Evolutionary conservation across 1,140 invertebrate species (phyloP), one percentile per base, ranked within the genome.

Genomic region (Polypedilum vanderplanki): DNA sequence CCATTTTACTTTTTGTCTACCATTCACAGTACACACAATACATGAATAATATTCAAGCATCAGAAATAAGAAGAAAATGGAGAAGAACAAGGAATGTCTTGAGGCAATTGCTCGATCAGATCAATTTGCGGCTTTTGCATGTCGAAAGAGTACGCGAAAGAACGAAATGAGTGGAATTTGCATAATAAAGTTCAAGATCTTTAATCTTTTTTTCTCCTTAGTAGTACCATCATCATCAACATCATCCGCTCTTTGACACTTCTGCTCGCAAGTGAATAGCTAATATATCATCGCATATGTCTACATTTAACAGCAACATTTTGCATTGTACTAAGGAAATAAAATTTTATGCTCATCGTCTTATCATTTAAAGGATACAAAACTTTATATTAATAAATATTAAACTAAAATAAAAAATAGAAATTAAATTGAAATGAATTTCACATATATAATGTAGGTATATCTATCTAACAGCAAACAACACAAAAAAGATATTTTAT

Each of bases 161-260:
- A 46, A 46, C 15, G 41, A 46, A 46, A 46, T 46, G 41, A 46
- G n/a, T 15, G n/a, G 64, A 67, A 67, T 67, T 67, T 67, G 64
- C 64, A 67, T 67, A 67, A 67, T 67, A 67, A 67, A 67, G 64
- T 67, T 67, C 64, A 67, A 67, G 64, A 67, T 67, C 64, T 67
- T 67, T 67, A 67, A 67, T 67, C 64, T 67, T 8, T 2, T n/a
- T n/a, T n/a, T 17, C 41, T 46, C 41, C 40, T 15, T 46, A n/a
- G n/a, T n/a, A 10, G 41, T 46, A 15, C 41, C 41, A 10, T 46
- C 40, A 41, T 41, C 41, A 10, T 46, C 41, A 8, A 46, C 15
- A 8, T 46, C 41, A 46, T 15, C 15, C 41, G 15, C 41, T 7
- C 41, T 10, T 46, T 15, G 15, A 15, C 15, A 46, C 15, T 10